Evolutionary conservation across 2,888 invertebrate genomes (phyloP).

Genomic region (Plutella xylostella): DNA sequence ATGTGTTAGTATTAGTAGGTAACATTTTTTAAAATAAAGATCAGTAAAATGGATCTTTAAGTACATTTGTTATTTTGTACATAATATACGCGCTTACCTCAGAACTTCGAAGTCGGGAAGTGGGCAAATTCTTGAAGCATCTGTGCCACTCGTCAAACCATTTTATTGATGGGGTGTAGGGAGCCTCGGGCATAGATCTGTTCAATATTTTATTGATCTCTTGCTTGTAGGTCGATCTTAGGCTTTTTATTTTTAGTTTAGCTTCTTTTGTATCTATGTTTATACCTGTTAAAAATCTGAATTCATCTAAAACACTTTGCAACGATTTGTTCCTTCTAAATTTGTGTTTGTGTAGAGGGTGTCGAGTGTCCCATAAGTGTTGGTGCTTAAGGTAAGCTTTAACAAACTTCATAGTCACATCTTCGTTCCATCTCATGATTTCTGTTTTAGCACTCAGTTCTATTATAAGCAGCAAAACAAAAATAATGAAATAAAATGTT

Average conservation of each 20-base stretch:
- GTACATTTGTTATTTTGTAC: slow-evolving; percentile 41
- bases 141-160: slow-evolving; percentile 59
- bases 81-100: no score
- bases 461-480: no score
- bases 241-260: slow-evolving; percentile 58
- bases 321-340: slow-evolving; percentile 47
- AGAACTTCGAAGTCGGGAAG: no score
- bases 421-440: slow-evolving; percentile 58
- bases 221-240: slow-evolving; percentile 59
- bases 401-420: slow-evolving; percentile 55
- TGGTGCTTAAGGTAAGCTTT: slow-evolving; percentile 59
- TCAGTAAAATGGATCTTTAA: slow-evolving; percentile 26
- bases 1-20: no score
- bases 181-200: slow-evolving; percentile 42
- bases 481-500: no score
- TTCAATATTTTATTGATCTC: slow-evolving; percentile 55
- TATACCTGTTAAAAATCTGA: slow-evolving; percentile 37
- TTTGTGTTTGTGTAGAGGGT: slow-evolving; percentile 46
- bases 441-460: no score
- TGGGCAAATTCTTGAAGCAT: no score
- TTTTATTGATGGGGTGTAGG: slow-evolving; percentile 45
- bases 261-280: slow-evolving; percentile 42
- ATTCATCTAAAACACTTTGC: slow-evolving; percentile 35
- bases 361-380: slow-evolving; percentile 57
- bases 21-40: slow-evolving; percentile 19